A percentile compares a stretch with the other conserved stretches of the same genome.
These are phyloP conservation scores for Agrochola macilenta DNA, from an alignment of 2,888 invertebrate genomes.

Conservation along the genomic window DNA sequence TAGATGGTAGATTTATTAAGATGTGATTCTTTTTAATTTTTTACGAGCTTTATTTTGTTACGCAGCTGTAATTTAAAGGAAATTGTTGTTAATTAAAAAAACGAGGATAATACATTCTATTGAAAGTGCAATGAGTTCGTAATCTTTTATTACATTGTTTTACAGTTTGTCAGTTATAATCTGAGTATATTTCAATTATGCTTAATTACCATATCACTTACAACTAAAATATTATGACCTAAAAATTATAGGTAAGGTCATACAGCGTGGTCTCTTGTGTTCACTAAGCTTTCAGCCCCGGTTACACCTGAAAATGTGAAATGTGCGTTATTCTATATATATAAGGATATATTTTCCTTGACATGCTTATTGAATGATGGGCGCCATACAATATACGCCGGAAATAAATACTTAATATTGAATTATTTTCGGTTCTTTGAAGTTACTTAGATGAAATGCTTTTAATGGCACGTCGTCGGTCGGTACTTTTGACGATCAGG, in stretches of 20 bases:
- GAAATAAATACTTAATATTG: conserved; percentile 32
- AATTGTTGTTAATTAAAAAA: background rate
- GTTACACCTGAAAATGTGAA: conserved; percentile 75
- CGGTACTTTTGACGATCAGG: background rate
- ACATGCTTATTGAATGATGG: conserved; percentile 10
- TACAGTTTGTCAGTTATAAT: conserved; percentile 27
- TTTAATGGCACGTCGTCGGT: conserved; percentile 20
- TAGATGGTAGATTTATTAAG: background rate
- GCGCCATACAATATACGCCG: background rate
- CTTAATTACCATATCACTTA: conserved; percentile 38
- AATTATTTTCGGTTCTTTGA: conserved; percentile 41
- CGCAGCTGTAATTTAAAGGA: background rate
- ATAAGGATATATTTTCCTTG: conserved; percentile 19
- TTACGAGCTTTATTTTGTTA: background rate
- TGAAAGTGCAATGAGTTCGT: conserved; percentile 26
- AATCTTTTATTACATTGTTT: conserved; percentile 31
- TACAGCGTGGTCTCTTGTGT: conserved; percentile 77
- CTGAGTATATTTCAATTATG: conserved; percentile 43
- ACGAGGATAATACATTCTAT: background rate
- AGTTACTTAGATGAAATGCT: conserved; percentile 36
- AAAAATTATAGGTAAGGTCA: conserved; percentile 57
- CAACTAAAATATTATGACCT: conserved; percentile 6
- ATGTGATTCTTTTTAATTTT: background rate
- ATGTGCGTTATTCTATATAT: conserved; percentile 26
- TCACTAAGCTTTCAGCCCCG: conserved; percentile 77